Evolutionary conservation across 2,113 vertebrate genomes (phyloP), one percentile per base, ranked within the genome.

Genomic region (Chinchilla lanigera): DNA sequence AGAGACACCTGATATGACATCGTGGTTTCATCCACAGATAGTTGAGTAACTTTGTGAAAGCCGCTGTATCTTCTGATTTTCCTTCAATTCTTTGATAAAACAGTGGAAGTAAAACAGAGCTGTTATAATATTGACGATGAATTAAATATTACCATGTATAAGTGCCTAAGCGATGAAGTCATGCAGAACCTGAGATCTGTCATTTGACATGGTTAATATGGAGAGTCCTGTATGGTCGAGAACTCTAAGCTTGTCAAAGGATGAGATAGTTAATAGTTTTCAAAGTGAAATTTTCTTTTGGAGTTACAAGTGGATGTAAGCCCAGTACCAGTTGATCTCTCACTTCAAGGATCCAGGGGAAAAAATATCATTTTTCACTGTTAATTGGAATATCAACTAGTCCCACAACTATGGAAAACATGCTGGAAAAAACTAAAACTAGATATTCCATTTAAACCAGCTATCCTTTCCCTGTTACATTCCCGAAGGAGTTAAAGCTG

Each of bases 131-230:
- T 9, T 11, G 5, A 30, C 22, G 60, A 60, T 20, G 50, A 50
- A 67, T 67, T 9, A 17, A 78, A 90, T 14, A 13, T 26, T 33
- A 19, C 3, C 41, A 50, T 12, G 26, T 9, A 35, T 58, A 78
- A 47, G 35, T 13, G 41, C 8, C 58, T 8, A 0, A 2, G 35
- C 33, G 28, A 2, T 12, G 24, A 47, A 50, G 9, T 61, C 35
- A 38, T 8, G 7, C 35, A 8, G 17, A 67, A n/a, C 20, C 35
- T 19, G 65, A 20, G 67, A 20, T 69, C 24, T 75, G 44, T 22
- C 16, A 6, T 28, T 6, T 35, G 13, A 12, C 20, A 4, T 0
- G 2, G 47, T 26, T 16, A 11, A 61, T 1, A 5, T 6, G 10
- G 19, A 78, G 19, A 63, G 7, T 17, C 3, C 28, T 38, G 3